These are phyloP conservation scores for Saturnia japonica DNA, from an alignment of 2,888 invertebrate species.

Conservation along the genomic window DNA sequence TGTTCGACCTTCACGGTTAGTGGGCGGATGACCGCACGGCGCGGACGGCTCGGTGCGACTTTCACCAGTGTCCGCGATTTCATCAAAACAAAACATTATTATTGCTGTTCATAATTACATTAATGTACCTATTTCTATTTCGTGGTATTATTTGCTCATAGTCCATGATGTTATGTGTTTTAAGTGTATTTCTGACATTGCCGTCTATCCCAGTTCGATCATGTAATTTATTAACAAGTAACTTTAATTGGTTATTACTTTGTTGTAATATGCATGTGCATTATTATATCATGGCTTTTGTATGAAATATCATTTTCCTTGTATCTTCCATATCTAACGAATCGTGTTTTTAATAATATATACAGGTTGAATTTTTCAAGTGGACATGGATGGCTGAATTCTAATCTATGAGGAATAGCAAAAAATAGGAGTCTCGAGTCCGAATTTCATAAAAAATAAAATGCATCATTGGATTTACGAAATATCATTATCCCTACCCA, in stretches of 20 bases:
- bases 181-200: slow-evolving; percentile 31
- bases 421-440: no score
- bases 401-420: no score
- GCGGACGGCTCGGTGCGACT: slow-evolving; percentile 52
- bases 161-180: not conserved
- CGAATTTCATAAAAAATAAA: no score
- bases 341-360: not conserved
- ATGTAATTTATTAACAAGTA: slow-evolving; percentile 36
- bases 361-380: no score
- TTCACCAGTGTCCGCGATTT: slow-evolving; percentile 61
- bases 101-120: slow-evolving; percentile 33
- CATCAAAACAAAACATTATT: slow-evolving; percentile 51
- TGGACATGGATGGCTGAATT: no score
- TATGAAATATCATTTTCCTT: not conserved
- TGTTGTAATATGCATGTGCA: slow-evolving; percentile 48
- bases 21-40: slow-evolving; percentile 63
- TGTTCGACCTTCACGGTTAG: slow-evolving; percentile 71
- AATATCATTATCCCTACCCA: no score
- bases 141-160: slow-evolving; percentile 10
- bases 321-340: not conserved
- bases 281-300: slow-evolving; percentile 17
- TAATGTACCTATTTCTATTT: slow-evolving; percentile 27
- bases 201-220: slow-evolving; percentile 30
- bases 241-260: slow-evolving; percentile 40
- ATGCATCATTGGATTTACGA: no score